Conservation (phyloP, 2,113 vertebrate species). For the Pimephales promelas region DNA sequence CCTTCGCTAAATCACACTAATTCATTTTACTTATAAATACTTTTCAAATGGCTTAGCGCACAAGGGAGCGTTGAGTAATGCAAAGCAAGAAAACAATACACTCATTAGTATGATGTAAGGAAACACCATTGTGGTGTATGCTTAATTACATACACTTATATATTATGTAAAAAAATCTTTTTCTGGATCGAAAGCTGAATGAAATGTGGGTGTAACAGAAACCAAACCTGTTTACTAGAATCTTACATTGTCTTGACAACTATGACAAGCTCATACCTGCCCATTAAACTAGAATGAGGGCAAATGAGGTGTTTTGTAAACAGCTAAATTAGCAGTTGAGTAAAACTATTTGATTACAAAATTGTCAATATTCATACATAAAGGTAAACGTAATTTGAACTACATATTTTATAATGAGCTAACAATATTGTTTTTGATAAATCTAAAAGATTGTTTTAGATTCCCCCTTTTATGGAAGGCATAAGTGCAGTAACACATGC, state of each 20-base stretch:
- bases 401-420: background rate
- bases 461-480: background rate
- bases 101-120: background rate
- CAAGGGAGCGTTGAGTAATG: background rate
- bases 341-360: conserved; percentile 7
- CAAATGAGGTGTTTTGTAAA: background rate
- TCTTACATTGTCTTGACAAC: background rate
- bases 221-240: conserved; percentile 31
- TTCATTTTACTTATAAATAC: conserved; percentile 10
- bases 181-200: background rate
- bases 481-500: background rate
- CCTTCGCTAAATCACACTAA: conserved; percentile 40
- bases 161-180: background rate
- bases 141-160: background rate
- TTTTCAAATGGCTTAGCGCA: background rate
- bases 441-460: background rate
- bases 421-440: background rate
- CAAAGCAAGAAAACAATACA: background rate
- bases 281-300: background rate
- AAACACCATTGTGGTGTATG: background rate
- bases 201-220: conserved; percentile 38
- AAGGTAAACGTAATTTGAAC: background rate
- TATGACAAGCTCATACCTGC: conserved; percentile 19
- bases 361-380: background rate
- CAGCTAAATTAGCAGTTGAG: background rate